These are phyloP conservation scores for Doris montereyensis DNA, from an alignment of 2,888 invertebrate genomes.

Conservation along the genomic window DNA sequence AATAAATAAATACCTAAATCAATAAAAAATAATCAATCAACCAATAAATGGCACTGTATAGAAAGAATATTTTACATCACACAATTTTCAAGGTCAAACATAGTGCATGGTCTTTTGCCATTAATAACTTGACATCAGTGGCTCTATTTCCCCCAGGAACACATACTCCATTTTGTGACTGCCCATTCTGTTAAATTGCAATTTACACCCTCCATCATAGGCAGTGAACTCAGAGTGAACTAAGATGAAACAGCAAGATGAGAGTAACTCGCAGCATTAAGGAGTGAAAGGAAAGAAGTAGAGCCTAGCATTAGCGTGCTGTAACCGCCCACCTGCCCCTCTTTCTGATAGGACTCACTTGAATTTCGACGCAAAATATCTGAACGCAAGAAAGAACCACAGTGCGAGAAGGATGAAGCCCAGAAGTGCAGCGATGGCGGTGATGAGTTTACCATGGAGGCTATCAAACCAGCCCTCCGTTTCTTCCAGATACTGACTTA, in stretches of 20 bases:
- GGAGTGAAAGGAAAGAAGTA: neutral
- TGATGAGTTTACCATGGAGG: slow-evolving; percentile 45
- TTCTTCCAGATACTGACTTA: slow-evolving; percentile 42
- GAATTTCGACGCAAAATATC: slow-evolving; percentile 37
- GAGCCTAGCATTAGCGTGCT: neutral
- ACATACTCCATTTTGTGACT: neutral
- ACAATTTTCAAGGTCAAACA: too few relatives aligned
- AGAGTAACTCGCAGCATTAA: too few relatives aligned
- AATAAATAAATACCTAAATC: too few relatives aligned
- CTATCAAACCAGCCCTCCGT: slow-evolving; percentile 43
- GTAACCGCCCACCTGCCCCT: too few relatives aligned
- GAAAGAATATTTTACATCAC: too few relatives aligned
- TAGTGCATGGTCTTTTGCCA: too few relatives aligned
- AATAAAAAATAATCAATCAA: too few relatives aligned
- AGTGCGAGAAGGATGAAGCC: slow-evolving; percentile 43
- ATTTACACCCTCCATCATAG: too few relatives aligned
- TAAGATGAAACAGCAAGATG: too few relatives aligned
- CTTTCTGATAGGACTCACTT: neutral
- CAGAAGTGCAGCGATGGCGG: slow-evolving; percentile 43
- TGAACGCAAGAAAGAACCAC: slow-evolving; percentile 32
- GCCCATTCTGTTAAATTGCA: slow-evolving; percentile 4
- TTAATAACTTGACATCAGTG: too few relatives aligned
- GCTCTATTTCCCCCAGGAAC: neutral
- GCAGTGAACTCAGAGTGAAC: too few relatives aligned
- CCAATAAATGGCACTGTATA: too few relatives aligned